Evolutionary conservation across 2,797 vertebrate species (phyloP).

Genomic region (Coracias cyanogaster): DNA sequence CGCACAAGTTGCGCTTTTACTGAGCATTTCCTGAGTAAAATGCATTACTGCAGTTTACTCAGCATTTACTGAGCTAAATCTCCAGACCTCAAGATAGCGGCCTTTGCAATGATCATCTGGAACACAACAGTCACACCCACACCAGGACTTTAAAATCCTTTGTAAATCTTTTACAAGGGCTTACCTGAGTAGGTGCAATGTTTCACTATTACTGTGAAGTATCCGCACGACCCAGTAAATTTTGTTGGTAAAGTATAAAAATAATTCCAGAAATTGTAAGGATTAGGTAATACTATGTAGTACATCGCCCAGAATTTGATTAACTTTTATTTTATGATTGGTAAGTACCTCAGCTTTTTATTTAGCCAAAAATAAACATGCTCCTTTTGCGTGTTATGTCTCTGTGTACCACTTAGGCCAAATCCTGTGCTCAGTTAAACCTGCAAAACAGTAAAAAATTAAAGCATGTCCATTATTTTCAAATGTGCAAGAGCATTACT

Average conservation of each 20-base stretch:
- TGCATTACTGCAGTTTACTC: too few species aligned
- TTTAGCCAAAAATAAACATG: not conserved
- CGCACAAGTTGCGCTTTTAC: rapidly evolving
- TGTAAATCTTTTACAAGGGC: not conserved
- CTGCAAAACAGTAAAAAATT: not conserved
- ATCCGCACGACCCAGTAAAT: not conserved
- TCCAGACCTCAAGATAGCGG: not conserved
- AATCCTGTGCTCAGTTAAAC: not conserved
- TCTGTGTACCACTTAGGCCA: not conserved
- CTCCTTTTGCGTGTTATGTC: not conserved
- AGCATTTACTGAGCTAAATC: not conserved
- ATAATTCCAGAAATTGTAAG: not conserved
- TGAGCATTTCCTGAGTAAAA: not conserved
- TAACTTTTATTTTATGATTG: not conserved
- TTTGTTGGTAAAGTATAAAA: not conserved
- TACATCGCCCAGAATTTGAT: not conserved
- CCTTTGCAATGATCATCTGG: not conserved
- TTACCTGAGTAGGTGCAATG: not conserved
- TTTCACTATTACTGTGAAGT: not conserved
- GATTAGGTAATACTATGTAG: not conserved
- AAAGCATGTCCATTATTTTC: not conserved
- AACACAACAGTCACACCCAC: not conserved
- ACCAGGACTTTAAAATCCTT: not conserved
- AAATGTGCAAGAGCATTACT: not conserved
- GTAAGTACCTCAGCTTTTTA: not conserved